phyloP scores from a whole-genome alignment of 35 echinoderm and acorn worm genomes.

The Amphiura filiformis region DNA sequence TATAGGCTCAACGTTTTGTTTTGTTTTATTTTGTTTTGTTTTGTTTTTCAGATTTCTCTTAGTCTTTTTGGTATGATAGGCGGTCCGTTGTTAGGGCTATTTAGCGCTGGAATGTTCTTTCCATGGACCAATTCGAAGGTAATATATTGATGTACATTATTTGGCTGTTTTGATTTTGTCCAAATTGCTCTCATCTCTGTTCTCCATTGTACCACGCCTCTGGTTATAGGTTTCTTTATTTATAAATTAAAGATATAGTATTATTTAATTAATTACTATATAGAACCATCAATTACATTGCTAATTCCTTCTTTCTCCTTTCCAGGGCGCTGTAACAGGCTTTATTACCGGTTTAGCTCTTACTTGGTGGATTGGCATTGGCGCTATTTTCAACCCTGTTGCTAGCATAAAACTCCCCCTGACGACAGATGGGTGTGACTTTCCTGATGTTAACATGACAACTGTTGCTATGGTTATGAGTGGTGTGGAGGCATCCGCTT shows the following conservation, averaged over 20 bases:
- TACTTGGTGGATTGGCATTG: slow-evolving; percentile 49
- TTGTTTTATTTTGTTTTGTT: no score
- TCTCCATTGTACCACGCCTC: neutral
- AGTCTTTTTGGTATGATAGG: no score
- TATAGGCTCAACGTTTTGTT: no score
- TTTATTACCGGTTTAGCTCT: slow-evolving; percentile 23
- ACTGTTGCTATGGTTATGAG: neutral
- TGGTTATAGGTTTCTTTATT: neutral
- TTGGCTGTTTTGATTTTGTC: neutral
- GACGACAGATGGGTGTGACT: neutral
- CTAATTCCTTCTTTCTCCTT: neutral
- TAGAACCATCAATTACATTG: neutral
- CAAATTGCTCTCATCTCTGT: neutral
- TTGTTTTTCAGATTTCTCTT: no score
- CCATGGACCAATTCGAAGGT: no score
- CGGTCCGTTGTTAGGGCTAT: no score
- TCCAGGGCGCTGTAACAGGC: slow-evolving; percentile 45
- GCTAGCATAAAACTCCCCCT: slow-evolving; percentile 1
- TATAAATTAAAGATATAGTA: neutral
- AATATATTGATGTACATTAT: neutral
- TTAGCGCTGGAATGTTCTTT: no score
- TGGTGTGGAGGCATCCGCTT: neutral
- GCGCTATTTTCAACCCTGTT: slow-evolving; percentile 46
- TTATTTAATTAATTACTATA: neutral
- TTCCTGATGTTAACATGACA: neutral